These are phyloP conservation scores for Cantharis rufa DNA, from an alignment of 2,888 invertebrate genomes.

Conservation along the genomic window DNA sequence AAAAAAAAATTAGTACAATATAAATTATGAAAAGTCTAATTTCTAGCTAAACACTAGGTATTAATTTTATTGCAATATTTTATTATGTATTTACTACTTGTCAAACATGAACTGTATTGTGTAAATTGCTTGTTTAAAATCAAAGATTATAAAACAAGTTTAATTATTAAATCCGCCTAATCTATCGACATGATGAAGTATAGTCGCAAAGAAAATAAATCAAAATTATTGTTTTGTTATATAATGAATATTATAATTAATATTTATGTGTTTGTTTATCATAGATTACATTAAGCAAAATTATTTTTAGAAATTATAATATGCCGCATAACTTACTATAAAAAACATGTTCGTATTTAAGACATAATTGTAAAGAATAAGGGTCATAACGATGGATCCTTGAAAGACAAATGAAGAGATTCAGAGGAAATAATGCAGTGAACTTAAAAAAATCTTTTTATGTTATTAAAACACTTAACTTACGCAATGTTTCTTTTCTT, in stretches of 20 bases:
- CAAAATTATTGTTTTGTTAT: not conserved
- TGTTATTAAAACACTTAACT: too few relatives aligned
- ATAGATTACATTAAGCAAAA: not conserved
- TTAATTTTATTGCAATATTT: conserved; percentile 20
- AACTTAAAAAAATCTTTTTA: too few relatives aligned
- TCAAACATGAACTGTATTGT: not conserved
- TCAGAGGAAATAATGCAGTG: too few relatives aligned
- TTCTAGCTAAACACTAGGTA: not conserved
- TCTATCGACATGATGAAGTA: not conserved
- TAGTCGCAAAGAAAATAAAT: not conserved
- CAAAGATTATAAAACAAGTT: not conserved
- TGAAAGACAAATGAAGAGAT: too few relatives aligned
- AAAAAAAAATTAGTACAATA: conserved; percentile 32
- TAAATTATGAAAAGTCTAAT: not conserved
- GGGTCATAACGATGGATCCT: too few relatives aligned
- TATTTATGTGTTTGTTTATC: not conserved
- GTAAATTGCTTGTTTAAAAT: not conserved
- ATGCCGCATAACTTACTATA: not conserved
- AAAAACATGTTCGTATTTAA: not conserved
- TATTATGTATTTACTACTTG: not conserved
- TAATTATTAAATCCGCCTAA: not conserved
- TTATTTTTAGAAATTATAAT: not conserved
- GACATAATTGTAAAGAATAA: not conserved
- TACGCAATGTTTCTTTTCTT: too few relatives aligned
- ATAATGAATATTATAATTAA: not conserved